A percentile compares a stretch with the other conserved stretches of the same genome.
phyloP scores from a whole-genome alignment of 2,113 vertebrate species.

The Rhinoptilus africanus region DNA sequence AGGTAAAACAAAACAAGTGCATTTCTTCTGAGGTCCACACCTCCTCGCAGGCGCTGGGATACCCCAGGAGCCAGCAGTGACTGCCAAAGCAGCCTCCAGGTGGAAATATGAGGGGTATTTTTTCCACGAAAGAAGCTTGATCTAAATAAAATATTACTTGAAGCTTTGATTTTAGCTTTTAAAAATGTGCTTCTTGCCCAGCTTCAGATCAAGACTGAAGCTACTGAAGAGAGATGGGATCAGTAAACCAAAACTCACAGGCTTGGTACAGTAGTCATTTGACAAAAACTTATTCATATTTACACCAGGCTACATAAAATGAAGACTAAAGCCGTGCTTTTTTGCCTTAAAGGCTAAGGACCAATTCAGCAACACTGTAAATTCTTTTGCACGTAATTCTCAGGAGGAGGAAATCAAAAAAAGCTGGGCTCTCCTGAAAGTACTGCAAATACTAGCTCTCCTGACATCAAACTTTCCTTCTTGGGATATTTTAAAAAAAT shows the following conservation, averaged over 20 bases:
- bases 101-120: rapidly evolving
- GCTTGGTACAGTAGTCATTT: background rate
- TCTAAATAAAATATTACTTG: background rate
- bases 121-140: background rate
- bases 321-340: background rate
- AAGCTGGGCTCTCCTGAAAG: background rate
- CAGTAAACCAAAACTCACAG: background rate
- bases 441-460: background rate
- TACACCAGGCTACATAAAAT: background rate
- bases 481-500: background rate
- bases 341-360: background rate
- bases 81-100: background rate
- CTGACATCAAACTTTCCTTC: background rate
- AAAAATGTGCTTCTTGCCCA: background rate
- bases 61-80: background rate
- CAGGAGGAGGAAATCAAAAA: background rate
- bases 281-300: background rate
- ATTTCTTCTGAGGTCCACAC: background rate
- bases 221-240: background rate
- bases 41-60: rapidly evolving
- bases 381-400: background rate
- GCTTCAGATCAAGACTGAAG: background rate
- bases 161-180: background rate
- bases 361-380: background rate
- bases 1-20: background rate